Evolutionary conservation across 2,888 invertebrate species (phyloP), one percentile per base, ranked within the genome.

Genomic region (Poecilus cupreus): DNA sequence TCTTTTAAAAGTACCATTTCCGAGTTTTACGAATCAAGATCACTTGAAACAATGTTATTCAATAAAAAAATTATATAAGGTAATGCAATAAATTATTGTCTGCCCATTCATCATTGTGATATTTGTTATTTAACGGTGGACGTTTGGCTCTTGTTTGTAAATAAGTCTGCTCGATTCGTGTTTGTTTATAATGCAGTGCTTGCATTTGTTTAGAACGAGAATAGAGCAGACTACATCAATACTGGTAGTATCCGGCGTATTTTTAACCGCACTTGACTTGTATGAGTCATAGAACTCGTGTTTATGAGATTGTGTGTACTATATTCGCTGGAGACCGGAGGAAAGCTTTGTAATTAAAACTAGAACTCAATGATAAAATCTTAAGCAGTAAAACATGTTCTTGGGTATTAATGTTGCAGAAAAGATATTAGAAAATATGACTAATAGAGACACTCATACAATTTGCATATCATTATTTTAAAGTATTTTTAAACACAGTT

Each of bases 151-250:
- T 32, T 46, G 10, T 46, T 51, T 18, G 51, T 51, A 51, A 51
- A 51, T 18, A 51, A 51, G 51, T 18, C 18, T 51, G 18, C 8
- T 51, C 8, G 51, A 51, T 18, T 13, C 16, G 18, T 18, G 18
- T 51, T 51, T 51, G 51, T 51, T 51, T 51, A 18, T 2, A 18
- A 6, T 18, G 51, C 18, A 51, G 51, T 51, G 51, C 16, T n/a
- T 51, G 20, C 51, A 51, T 51, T 51, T 51, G 51, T 51, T 51
- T 51, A 51, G 51, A 51, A 51, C 16, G 20, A 51, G 51, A 51
- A 51, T 51, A 51, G 51, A 51, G 51, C 51, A 51, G 51, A 51
- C 43, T 43, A 43, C 51, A 51, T 51, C 51, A 51, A 51, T 51
- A 51, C 51, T 18, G 43, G 51, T 51, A 18, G 51, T 51, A 18